A percentile compares a stretch with the other conserved stretches of the same genome.
These are phyloP conservation scores for Folsomia candida DNA, from an alignment of 2,888 invertebrate genomes.

Conservation along the genomic window DNA sequence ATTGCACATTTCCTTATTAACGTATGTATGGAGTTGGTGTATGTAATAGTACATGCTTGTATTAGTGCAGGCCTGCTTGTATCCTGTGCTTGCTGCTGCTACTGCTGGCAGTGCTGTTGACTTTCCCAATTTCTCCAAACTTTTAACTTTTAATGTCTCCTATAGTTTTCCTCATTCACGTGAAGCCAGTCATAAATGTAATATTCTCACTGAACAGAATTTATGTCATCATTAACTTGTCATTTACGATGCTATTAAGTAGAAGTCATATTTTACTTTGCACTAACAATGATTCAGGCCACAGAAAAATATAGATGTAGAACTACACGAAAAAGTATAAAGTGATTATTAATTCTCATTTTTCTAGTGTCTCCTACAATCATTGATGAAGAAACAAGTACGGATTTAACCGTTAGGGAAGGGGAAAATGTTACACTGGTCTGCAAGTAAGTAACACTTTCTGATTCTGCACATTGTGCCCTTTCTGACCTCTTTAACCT, in stretches of 20 bases:
- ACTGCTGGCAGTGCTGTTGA: too few relatives aligned
- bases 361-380: slow-evolving; percentile 74
- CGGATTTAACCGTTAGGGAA: slow-evolving; percentile 70
- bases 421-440: slow-evolving; percentile 71
- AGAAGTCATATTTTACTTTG: neutral
- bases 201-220: neutral
- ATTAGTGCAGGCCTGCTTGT: too few relatives aligned
- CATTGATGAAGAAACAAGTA: slow-evolving; percentile 71
- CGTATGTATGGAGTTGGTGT: too few relatives aligned
- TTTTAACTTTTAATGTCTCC: neutral
- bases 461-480: too few relatives aligned
- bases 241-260: neutral
- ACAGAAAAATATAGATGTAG: too few relatives aligned
- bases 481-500: neutral
- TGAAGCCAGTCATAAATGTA: neutral
- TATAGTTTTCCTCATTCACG: neutral
- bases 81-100: too few relatives aligned
- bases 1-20: too few relatives aligned
- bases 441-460: slow-evolving; percentile 55
- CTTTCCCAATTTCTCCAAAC: neutral
- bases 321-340: too few relatives aligned
- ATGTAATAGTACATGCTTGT: too few relatives aligned
- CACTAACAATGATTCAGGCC: neutral
- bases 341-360: neutral
- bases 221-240: neutral